Evolutionary conservation across 92 coral and sea anemone genomes (phyloP).

Genomic region (Palythoa caribaeorum): DNA sequence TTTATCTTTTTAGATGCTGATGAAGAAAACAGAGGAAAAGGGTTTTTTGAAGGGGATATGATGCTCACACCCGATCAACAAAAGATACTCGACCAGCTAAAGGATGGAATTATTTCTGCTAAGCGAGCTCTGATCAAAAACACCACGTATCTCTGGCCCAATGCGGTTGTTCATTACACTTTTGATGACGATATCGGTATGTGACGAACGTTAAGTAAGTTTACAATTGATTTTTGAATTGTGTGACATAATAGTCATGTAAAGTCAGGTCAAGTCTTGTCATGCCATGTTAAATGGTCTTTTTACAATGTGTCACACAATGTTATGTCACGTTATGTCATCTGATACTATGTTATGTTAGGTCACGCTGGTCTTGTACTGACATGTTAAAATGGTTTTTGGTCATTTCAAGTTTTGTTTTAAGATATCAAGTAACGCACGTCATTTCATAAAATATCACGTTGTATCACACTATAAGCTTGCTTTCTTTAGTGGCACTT

Average conservation of each 20-base stretch:
- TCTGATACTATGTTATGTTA: not conserved
- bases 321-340: not conserved
- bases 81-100: slow-evolving; percentile 65
- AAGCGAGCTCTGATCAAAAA: slow-evolving; percentile 86
- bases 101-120: slow-evolving; percentile 50
- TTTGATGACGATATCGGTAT: slow-evolving; percentile 83
- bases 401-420: not conserved
- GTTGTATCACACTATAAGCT: too few species aligned
- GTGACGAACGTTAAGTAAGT: slow-evolving; percentile 5
- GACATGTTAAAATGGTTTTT: not conserved
- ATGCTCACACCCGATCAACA: slow-evolving; percentile 77
- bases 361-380: not conserved
- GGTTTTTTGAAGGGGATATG: slow-evolving; percentile 94
- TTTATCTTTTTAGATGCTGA: slow-evolving; percentile 47
- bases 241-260: not conserved
- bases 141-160: slow-evolving; percentile 80
- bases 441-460: not conserved
- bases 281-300: not conserved
- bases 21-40: slow-evolving; percentile 86
- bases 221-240: not conserved
- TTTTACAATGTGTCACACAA: not conserved
- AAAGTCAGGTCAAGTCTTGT: not conserved
- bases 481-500: not conserved
- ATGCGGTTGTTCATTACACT: slow-evolving; percentile 74
- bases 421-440: not conserved